Evolutionary conservation across 2,888 invertebrate species (phyloP).

Genomic region (Zonitis immaculata): DNA sequence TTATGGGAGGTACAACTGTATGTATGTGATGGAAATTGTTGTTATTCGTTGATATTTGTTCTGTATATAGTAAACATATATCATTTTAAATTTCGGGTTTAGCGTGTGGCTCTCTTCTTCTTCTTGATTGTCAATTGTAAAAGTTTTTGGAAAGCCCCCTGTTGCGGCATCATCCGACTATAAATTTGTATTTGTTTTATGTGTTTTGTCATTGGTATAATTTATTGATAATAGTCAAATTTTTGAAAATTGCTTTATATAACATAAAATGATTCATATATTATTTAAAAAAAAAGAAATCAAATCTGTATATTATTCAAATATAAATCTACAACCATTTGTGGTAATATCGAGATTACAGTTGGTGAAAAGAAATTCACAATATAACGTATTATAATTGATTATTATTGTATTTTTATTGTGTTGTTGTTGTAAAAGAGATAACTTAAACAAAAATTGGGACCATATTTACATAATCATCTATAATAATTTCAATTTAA

Average conservation of each 20-base stretch:
- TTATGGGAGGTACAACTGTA: too few relatives aligned
- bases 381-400: too few relatives aligned
- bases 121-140: not conserved
- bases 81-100: constrained; percentile 7
- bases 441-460: not conserved
- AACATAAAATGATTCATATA: too few relatives aligned
- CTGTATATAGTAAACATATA: not conserved
- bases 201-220: not conserved
- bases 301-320: too few relatives aligned
- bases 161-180: not conserved
- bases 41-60: not conserved
- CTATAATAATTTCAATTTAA: constrained; percentile 8
- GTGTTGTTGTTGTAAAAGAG: not conserved
- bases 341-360: too few relatives aligned
- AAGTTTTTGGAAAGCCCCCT: not conserved
- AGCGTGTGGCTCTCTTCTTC: constrained; percentile 18
- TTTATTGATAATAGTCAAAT: not conserved
- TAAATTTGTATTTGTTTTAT: not conserved
- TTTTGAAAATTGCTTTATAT: too few relatives aligned
- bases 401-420: too few relatives aligned
- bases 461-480: not conserved
- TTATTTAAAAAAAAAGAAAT: too few relatives aligned
- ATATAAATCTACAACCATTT: too few relatives aligned
- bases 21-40: too few relatives aligned
- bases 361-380: too few relatives aligned